Conservation (phyloP, 2,888 invertebrate species). For the Epirrhoe alternata region DNA sequence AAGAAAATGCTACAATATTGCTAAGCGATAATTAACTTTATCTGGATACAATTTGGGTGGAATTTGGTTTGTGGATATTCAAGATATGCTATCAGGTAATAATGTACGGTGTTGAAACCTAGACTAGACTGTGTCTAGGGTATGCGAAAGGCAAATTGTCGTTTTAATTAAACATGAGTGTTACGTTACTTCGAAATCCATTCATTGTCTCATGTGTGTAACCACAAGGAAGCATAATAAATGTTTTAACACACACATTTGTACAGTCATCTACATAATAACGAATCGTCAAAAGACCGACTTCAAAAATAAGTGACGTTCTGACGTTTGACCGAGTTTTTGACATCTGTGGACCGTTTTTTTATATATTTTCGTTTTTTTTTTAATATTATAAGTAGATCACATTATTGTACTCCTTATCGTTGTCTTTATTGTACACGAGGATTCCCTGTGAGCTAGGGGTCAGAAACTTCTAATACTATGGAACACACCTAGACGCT, state of each 20-base stretch:
- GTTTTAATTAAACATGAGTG: constrained; percentile 22
- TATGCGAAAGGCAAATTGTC: constrained; percentile 15
- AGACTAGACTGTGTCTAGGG: constrained; percentile 22
- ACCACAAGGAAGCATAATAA: background rate
- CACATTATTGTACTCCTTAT: no score
- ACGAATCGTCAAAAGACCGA: no score
- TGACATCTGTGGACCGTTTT: no score
- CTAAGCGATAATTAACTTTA: constrained; percentile 3
- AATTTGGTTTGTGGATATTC: background rate
- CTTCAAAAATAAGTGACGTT: no score
- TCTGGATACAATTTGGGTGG: background rate
- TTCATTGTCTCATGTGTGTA: background rate
- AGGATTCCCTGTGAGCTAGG: no score
- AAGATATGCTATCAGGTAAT: constrained; percentile 26
- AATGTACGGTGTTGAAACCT: constrained; percentile 30
- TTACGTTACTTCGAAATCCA: background rate
- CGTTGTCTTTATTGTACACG: no score
- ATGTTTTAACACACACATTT: background rate
- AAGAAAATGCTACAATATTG: background rate
- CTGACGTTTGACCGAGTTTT: no score
- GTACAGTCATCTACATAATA: no score
- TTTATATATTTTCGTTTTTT: no score
- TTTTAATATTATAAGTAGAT: no score
- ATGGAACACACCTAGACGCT: no score
- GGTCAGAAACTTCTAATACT: no score